These are phyloP conservation scores for Vanessa atalanta DNA, from an alignment of 1,140 invertebrate genomes.

Conservation along the genomic window DNA sequence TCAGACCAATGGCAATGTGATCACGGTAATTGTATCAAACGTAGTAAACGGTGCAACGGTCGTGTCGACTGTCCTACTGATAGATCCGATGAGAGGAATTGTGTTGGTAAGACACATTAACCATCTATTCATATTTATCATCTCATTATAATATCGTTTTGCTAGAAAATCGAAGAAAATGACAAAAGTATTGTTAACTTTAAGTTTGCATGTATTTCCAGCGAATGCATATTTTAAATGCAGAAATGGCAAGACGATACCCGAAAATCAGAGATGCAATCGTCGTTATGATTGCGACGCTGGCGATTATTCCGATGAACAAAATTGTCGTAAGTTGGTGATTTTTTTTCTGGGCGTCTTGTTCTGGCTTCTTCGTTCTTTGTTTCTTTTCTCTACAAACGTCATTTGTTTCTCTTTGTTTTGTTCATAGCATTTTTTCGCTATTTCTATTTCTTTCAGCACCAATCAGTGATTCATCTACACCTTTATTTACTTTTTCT, in stretches of 20 bases:
- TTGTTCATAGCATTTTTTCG: conserved; percentile 12
- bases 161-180: too few species aligned
- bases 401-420: conserved; percentile 30
- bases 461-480: not conserved
- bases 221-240: conserved; percentile 85
- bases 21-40: conserved; percentile 83
- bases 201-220: conserved; percentile 60
- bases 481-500: conserved; percentile 1
- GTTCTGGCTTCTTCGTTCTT: conserved; percentile 39
- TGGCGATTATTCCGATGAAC: conserved; percentile 86
- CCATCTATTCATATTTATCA: not conserved
- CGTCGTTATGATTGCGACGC: conserved; percentile 83
- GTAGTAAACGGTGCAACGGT: conserved; percentile 84
- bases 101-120: conserved; percentile 79
- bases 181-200: not conserved
- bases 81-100: conserved; percentile 87
- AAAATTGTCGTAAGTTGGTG: conserved; percentile 86
- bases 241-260: conserved; percentile 84
- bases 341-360: conserved; percentile 37
- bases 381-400: conserved; percentile 6
- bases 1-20: conserved; percentile 83
- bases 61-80: conserved; percentile 85
- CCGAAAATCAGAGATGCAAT: conserved; percentile 84
- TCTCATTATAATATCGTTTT: too few species aligned
- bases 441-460: conserved; percentile 1